Base-by-base conservation (phyloP, 2,113 vertebrate genomes). In the Eupsittula cactorum region DNA sequence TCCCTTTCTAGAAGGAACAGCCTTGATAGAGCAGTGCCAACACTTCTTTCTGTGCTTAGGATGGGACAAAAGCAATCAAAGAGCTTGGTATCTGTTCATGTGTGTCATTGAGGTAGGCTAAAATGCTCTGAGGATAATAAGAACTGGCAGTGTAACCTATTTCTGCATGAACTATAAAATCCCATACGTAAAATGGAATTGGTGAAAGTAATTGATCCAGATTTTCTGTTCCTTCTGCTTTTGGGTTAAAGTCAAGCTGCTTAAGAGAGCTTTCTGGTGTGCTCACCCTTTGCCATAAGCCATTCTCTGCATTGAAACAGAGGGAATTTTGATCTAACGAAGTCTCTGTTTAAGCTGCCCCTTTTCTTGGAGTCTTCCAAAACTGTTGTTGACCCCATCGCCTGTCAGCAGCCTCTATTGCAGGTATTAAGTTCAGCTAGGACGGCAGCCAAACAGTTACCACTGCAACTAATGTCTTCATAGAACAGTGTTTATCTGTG, bases 361-460 rank as follows among this genome's bases (percentile, higher is more conserved):
- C 81, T 86, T 85, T 53, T 37, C 70, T 46, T 31, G 4, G 60
- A 80, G 76, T 35, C 39, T 86, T 73, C 89, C 88, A 35, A 94
- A 94, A 82, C 10, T 82, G 74, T 10, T 85, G 65, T 62, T 86
- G 91, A 64, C 82, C 83, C 83, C 64, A 2, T 59, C 1, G 75
- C 60, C 88, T 86, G 80, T 93, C 95, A 90, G 78, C 88, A 92
- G 87, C 63, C 89, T 93, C 65, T 53, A 31, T 18, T 27, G 86
- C 88, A 90, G 96, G 91, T 95, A 94, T 96, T 96, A 95, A 92
- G 86, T 96, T 97, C 91, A 89, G 52, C 88, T 90, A 95, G 92
- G 95, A 96, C 80, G 74, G 93, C 87, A 94, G 96, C 95, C 94
- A 95, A 92, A 91, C 86, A 93, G 78, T 83, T 95, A 86, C 84